phyloP scores from a whole-genome alignment of 1,140 invertebrate species.

The Dinothrombium tinctorium region DNA sequence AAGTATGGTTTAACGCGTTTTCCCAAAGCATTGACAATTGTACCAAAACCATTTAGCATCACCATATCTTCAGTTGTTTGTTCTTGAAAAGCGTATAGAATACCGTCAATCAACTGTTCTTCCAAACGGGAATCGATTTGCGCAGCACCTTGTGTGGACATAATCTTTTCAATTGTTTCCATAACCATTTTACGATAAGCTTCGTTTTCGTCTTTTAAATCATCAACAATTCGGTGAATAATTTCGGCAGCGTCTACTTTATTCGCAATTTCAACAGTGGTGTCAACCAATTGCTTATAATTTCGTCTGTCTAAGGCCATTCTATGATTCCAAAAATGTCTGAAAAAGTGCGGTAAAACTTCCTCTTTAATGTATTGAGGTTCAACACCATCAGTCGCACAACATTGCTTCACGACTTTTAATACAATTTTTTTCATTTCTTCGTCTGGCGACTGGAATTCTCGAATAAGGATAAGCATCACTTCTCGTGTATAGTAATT shows the following conservation, averaged over 20 bases:
- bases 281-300: conserved; percentile 92
- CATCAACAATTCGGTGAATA: conserved; percentile 91
- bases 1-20: conserved; percentile 94
- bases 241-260: conserved; percentile 98
- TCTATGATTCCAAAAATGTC: conserved; percentile 98
- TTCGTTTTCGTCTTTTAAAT: conserved; percentile 98
- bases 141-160: conserved; percentile 86
- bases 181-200: conserved; percentile 99
- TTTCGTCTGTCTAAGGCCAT: conserved; percentile 96
- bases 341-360: conserved; percentile 95
- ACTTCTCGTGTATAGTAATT: conserved; percentile 99
- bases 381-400: conserved; percentile 97
- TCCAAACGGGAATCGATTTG: conserved; percentile 93
- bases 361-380: conserved; percentile 97
- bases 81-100: conserved; percentile 97
- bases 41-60: conserved; percentile 97
- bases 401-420: conserved; percentile 99
- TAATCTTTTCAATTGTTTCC: conserved; percentile 98
- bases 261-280: conserved; percentile 98
- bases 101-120: conserved; percentile 97
- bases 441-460: conserved; percentile 98
- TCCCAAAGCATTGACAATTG: conserved; percentile 89
- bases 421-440: conserved; percentile 99
- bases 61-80: conserved; percentile 99
- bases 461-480: conserved; percentile 95